These are phyloP conservation scores for Timema cristinae DNA, from an alignment of 2,888 invertebrate species.

Conservation along the genomic window DNA sequence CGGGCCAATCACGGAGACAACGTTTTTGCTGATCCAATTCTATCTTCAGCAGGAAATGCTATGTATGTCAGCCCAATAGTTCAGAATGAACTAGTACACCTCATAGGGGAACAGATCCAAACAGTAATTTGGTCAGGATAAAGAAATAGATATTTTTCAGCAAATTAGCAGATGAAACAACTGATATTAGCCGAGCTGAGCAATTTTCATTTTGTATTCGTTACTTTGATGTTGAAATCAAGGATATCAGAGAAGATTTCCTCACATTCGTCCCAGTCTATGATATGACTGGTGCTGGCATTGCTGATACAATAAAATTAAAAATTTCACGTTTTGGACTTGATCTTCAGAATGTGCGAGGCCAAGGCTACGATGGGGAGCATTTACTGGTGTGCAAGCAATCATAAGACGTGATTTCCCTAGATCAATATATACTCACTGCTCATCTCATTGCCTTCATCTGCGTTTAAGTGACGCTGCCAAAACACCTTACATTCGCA, in stretches of 20 bases:
- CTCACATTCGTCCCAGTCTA: background rate
- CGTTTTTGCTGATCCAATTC: constrained; percentile 31
- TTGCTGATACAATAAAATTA: background rate
- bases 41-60: constrained; percentile 31
- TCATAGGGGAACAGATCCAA: background rate
- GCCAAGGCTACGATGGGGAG: background rate
- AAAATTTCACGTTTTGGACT: background rate
- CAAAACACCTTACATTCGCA: no score
- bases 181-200: constrained; percentile 24
- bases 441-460: no score
- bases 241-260: background rate
- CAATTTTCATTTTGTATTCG: background rate
- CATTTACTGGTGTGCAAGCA: background rate
- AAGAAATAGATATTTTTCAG: background rate
- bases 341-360: constrained; percentile 1
- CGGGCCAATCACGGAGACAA: constrained; percentile 36
- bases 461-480: no score
- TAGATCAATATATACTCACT: no score
- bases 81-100: constrained; percentile 8
- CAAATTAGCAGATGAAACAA: constrained; percentile 34
- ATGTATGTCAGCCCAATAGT: constrained; percentile 36
- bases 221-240: background rate
- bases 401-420: no score
- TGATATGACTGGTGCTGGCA: constrained; percentile 9
- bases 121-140: background rate